A percentile compares a stretch with the other conserved stretches of the same genome.
Conservation (phyloP, 2,888 invertebrate genomes). For the Rhingia rostrata region DNA sequence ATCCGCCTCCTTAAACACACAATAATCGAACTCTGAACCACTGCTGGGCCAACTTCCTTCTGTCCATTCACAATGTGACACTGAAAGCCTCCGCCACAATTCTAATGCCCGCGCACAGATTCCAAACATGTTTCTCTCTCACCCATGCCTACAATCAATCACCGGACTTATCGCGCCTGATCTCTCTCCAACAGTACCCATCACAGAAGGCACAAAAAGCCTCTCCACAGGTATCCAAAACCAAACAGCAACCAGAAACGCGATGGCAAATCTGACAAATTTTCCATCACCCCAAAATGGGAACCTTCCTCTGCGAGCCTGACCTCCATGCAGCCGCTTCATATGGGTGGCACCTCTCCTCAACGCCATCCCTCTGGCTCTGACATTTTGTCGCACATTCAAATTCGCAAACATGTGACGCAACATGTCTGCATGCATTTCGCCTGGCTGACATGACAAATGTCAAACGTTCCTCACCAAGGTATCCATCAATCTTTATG, state of each 20-base stretch:
- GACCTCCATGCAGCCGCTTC: slow-evolving; percentile 53
- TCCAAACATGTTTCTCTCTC: slow-evolving; percentile 37
- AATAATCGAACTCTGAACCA: slow-evolving; percentile 67
- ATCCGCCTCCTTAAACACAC: slow-evolving; percentile 10
- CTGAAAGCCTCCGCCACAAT: slow-evolving; percentile 14
- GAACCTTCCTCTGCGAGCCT: slow-evolving; percentile 29
- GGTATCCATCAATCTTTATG: slow-evolving; percentile 69
- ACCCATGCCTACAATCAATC: slow-evolving; percentile 66
- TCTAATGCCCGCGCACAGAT: slow-evolving; percentile 20
- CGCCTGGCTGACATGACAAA: slow-evolving; percentile 60
- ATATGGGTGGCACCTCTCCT: slow-evolving; percentile 62
- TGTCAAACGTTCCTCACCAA: slow-evolving; percentile 71
- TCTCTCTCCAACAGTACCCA: slow-evolving; percentile 56
- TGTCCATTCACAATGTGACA: slow-evolving; percentile 32
- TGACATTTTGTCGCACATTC: slow-evolving; percentile 56
- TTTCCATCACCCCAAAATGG: slow-evolving; percentile 68
- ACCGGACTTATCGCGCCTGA: slow-evolving; percentile 53
- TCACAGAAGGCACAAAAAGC: slow-evolving; percentile 23
- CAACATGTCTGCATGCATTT: slow-evolving; percentile 63
- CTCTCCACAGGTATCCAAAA: not conserved
- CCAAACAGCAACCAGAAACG: slow-evolving; percentile 35
- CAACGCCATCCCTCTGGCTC: not conserved
- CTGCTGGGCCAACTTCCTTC: slow-evolving; percentile 39
- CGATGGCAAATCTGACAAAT: slow-evolving; percentile 68
- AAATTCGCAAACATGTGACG: slow-evolving; percentile 68